Evolutionary conservation across 2,113 vertebrate species (phyloP), one percentile per base, ranked within the genome.

Genomic region (Bos indicus): DNA sequence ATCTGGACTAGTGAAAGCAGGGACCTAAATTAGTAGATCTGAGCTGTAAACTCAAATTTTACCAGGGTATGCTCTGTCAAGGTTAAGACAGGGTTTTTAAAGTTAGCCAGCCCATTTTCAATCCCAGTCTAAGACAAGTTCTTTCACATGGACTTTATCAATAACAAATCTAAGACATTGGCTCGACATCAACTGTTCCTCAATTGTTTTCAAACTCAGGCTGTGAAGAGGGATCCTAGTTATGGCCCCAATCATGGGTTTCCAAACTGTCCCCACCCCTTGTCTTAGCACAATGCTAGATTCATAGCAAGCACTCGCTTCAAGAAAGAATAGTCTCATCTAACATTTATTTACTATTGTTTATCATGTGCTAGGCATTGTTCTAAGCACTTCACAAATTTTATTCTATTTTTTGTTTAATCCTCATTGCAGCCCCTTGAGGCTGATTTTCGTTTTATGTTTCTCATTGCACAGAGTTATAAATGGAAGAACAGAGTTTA

Each of bases 181-280:
- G 5, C 4, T 93, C 17, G 4, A 7, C 40, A n/a, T 40, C 1
- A 46, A 36, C 15, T 83, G 6, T 57, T 74, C 80, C 51, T 59
- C 23, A 62, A 11, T 62, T 62, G 33, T 78, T 91, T 43, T 59
- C 91, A 80, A 93, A 78, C 1, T 30, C 43, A 88, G 36, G 5
- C 57, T 83, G 25, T 4, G 30, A 88, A 91, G 48, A 82, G 51
- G 4, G 7, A 1, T 52, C 3, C 30, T 51, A 19, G 7, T 8
- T 71, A 17, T 19, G 21, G 21, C 46, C 19, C 30, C 14, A 57
- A 25, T 28, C 33, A 26, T 5, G 87, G 83, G 43, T 3, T 15
- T 17, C 12, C 9, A 6, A 19, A 11, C 74, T 25, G 3, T 3
- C 14, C 21, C 25, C 12, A 4, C 1, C 33, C 17, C 1, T n/a